Evolutionary conservation across 2,113 vertebrate genomes (phyloP), one percentile per base, ranked within the genome.

Genomic region (Reinhardtius hippoglossoides): DNA sequence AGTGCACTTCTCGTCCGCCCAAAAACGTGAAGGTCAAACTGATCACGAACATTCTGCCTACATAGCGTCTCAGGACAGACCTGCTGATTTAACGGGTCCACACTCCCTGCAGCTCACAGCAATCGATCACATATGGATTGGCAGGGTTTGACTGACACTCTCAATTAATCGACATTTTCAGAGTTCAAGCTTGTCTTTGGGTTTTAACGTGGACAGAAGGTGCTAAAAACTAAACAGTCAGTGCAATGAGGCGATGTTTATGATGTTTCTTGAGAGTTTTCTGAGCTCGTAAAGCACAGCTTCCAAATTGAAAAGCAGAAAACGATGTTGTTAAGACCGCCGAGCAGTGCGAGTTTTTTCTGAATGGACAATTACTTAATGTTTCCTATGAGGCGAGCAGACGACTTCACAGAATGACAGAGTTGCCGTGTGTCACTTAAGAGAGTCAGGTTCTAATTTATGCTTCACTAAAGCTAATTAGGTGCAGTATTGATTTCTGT

Each of bases 271-370:
- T 76, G 80, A 81, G 71, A 59, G 80, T 68, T 59, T 68, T 58
- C 78, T 58, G 2, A 44, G 63, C 71, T 62, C 76, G 60, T 88
- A 87, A 87, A 85, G 67, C 2, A 20, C 82, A 10, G 56, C 27
- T 23, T 78, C 73, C 66, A 83, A 91, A 91, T 82, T 84, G 81
- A 87, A 87, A 86, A 80, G 78, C 75, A 82, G 76, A 81, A 88
- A 85, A 88, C 69, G 37, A 81, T 75, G 71, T 68, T 60, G 80
- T 86, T 72, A 81, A 64, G 35, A 67, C 67, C 5, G 46, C 37
- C 10, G 31, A 65, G 75, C 52, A 31, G 66, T 13, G 35, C 63
- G 1, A 67, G 65, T 50, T 62, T n/a, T 9, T 71, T 57, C 78
- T 58, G 52, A 77, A 76, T 46, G 55, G 74, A 83, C 46, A 65